Evolutionary conservation across 2,113 vertebrate genomes (phyloP), one percentile per base, ranked within the genome.

Genomic region (Oreotrochilus melanogaster): DNA sequence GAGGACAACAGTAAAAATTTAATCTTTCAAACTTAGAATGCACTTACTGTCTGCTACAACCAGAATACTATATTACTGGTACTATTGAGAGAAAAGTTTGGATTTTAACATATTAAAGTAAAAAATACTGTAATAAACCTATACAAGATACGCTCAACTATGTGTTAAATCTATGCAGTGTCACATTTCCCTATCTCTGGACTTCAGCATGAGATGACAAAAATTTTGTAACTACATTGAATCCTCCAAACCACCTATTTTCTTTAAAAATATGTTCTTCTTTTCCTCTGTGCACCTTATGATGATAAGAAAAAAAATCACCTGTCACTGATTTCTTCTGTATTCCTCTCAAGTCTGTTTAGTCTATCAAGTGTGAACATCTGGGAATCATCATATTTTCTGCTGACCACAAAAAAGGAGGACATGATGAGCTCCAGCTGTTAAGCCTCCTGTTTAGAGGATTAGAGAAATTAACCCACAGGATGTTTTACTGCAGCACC

Each of bases 371-470:
- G 74, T 87, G 76, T 72, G 93, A 95, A 95, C 94, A 97, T 96
- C 88, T 97, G 95, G 95, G 92, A 92, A 92, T 93, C 82, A 88
- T 96, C 89, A 47, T 91, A 70, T 95, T 96, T 97, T 96, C 91
- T 96, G 86, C 87, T 96, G 80, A 96, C 96, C 90, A 80, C 51
- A 93, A 78, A 93, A 96, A 89, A 89, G 67, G 54, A 97, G 60
- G 60, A 93, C 81, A 89, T 89, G 94, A 97, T 92, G 86, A 94
- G 85, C 74, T 93, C 91, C 97, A 94, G 94, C 89, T 97, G 95
- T 92, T 95, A 85, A 84, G 43, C 94, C 87, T 96, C 42, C 92
- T 88, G 67, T 75, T 93, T 57, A 89, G 87, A 76, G 85, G 75
- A 91, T 93, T 92, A 95, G 93, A 92, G 80, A 97, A 89, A 94